Evolutionary conservation across 2,113 vertebrate genomes (phyloP), one percentile per base, ranked within the genome.

Genomic region (Phaethon lepturus): DNA sequence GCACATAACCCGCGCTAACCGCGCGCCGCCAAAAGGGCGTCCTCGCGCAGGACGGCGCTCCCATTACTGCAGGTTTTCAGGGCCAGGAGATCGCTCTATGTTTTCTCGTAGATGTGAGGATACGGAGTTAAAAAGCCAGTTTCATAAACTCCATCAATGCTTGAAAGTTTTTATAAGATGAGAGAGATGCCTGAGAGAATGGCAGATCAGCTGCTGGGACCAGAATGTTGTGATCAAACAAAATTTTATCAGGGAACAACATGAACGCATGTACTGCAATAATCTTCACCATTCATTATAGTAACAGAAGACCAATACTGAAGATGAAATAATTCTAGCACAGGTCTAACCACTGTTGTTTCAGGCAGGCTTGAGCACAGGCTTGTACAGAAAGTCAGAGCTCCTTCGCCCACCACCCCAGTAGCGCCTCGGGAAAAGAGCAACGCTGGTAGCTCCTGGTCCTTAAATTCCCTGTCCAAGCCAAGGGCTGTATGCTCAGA

Each of bases 381-480:
- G 10, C 23, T 79, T 50, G 31, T 29, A 68, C 13, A 45, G 50
- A 62, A 63, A 13, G 24, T 3, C 13, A 67, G 42, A 67, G 73
- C 33, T 92, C 47, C 50, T 64, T 29, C 1, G 7, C 25, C 40
- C 59, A 26, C 10, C 47, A 25, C 13, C n/a, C 33, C 29, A 56
- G 52, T 6, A 86, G n/a, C 2, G 2, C 40, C 6, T 5, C 28
- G 58, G 67, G 47, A 55, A 86, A 52, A 22, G 35, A 55, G n/a
- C 31, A n/a, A 11, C 0, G 0, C 44, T 19, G 49, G 22, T n/a
- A 49, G 49, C n/a, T 73, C 53, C 74, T 22, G 40, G n/a, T 19
- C 62, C 60, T 60, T 20, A 11, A 17, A 35, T 6, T 31, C 24
- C 22, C 40, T 29, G 44, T 29, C 15, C 23, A 28, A 64, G 49